Base-by-base conservation (phyloP, 92 coral and sea anemone species). In the Porites rus region DNA sequence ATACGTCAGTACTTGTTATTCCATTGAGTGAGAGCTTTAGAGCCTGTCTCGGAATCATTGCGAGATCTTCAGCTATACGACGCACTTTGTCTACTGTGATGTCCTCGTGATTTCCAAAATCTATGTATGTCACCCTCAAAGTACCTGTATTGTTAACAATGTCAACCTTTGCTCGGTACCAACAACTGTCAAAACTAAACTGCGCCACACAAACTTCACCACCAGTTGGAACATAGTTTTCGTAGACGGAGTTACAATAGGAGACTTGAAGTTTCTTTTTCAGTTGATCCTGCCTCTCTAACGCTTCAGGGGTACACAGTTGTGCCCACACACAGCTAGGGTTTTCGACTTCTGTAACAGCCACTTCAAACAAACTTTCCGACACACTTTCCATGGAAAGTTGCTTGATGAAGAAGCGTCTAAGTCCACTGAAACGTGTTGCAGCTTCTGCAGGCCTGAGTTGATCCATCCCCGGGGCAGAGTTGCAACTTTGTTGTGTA, bases 51-150 rank as follows among this genome's bases (percentile, higher is more conserved):
- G 98, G 98, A 67, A 95, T 51, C 65, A 22, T 46, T 1, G 73
- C 94, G 20, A 97, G 82, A 10, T 77, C 93, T 22, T 87, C 95
- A 11, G 87, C 93, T 31, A 97, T 93, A 58, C 91, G 85, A 28
- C 98, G 88, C 19, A 95, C 78, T 62, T 86, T 93, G n/a, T 89
- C 77, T 6, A 91, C 64, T 31, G 89, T 86, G 20, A 97, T 89
- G 59, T 95, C 97, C 54, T 93, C 99, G 81, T 92, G 91, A 89
- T 93, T 97, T 19, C 99, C 99, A 85, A 93, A 95, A 88, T 97
- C 99, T 61, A 97, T 88, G 74, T 89, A 96, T 3, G 96, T 90
- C 69, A 95, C 98, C 28, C 88, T 88, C 54, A 97, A 31, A 62
- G 87, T 75, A 20, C 97, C 95, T 67, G 94, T 85, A 51, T 93